A percentile compares a stretch with the other conserved stretches of the same genome.
phyloP scores from a whole-genome alignment of 2,113 vertebrate genomes.

The Channa maculata region DNA sequence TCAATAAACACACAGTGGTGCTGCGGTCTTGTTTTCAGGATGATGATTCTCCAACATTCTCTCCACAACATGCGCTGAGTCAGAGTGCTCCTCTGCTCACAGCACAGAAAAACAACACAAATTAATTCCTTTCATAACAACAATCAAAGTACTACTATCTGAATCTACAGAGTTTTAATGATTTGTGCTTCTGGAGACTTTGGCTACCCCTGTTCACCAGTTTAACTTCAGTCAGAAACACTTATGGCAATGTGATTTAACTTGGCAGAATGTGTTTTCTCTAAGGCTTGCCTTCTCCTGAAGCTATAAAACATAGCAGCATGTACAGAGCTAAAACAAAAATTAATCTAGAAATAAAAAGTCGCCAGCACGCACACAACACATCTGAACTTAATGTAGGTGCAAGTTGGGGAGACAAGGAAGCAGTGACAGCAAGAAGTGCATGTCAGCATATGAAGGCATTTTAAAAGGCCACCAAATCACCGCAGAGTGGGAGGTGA shows the following conservation, averaged over 20 bases:
- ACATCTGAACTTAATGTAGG: constrained; percentile 29
- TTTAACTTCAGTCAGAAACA: constrained; percentile 12
- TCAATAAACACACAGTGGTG: background rate
- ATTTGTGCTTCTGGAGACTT: constrained; percentile 3
- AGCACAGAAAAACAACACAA: no score
- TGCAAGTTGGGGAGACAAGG: constrained; percentile 18
- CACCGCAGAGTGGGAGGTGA: background rate
- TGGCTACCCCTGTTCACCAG: constrained; percentile 1
- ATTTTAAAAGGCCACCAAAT: constrained; percentile 5
- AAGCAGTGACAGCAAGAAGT: constrained; percentile 1
- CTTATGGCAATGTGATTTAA: background rate
- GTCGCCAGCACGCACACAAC: constrained; percentile 17
- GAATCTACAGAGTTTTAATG: background rate
- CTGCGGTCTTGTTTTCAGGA: constrained; percentile 11
- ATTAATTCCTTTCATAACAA: no score
- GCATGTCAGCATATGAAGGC: background rate
- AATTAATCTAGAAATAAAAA: constrained; percentile 39
- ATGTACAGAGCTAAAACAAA: constrained; percentile 11
- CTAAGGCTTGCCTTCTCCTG: background rate
- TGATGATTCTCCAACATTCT: background rate
- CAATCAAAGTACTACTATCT: background rate
- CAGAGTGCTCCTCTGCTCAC: background rate
- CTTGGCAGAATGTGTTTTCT: no score
- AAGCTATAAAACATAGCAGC: background rate
- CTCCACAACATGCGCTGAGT: constrained; percentile 5